Base-by-base conservation (phyloP, 1,140 invertebrate genomes). In the Drepana arcuata region DNA sequence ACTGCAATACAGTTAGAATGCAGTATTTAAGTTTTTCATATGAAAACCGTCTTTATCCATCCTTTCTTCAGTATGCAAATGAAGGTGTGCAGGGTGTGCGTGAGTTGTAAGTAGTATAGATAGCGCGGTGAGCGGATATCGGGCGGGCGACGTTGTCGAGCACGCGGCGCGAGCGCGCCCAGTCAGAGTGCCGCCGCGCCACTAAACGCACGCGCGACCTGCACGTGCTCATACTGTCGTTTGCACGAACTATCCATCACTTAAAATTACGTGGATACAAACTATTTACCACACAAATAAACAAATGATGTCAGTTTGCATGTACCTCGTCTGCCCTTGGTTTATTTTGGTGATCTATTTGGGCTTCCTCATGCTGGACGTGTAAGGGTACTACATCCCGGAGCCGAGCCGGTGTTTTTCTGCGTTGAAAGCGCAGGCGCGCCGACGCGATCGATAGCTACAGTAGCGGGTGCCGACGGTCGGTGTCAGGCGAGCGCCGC, bases 261-360 rank as follows among this genome's bases (percentile, higher is more conserved):
- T 61, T 40, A 62, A 65, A 59, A 46, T 41, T 43, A 27, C 21
- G 28, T 42, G 47, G 25, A 16, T 44, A 52, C 21, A 44, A 34
- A 41, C 36, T 50, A 42, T 35, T 30, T 35, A 27, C 33, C 32
- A 34, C 30, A 36, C 37, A 28, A 52, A 43, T 31, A 35, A 42
- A 36, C 41, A 33, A 52, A 72, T 46, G 43, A 84, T 84, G 78
- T 73, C 75, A 27, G 63, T 84, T 73, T 84, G 83, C 65, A 83
- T 81, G 69, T 84, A 84, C 53, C 61, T 84, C 29, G 63, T 84
- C 41, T 84, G 77, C 39, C 83, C 83, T 41, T 84, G 83, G 83
- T 81, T 84, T 51, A 73, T 82, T 52, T 70, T 84, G 59, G 73
- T 84, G 53, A 66, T 81, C 41, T 84, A 84, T 54, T 65, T 84